Evolutionary conservation across 2,113 vertebrate species (phyloP), one percentile per base, ranked within the genome.

Genomic region (Erinaceus europaeus): DNA sequence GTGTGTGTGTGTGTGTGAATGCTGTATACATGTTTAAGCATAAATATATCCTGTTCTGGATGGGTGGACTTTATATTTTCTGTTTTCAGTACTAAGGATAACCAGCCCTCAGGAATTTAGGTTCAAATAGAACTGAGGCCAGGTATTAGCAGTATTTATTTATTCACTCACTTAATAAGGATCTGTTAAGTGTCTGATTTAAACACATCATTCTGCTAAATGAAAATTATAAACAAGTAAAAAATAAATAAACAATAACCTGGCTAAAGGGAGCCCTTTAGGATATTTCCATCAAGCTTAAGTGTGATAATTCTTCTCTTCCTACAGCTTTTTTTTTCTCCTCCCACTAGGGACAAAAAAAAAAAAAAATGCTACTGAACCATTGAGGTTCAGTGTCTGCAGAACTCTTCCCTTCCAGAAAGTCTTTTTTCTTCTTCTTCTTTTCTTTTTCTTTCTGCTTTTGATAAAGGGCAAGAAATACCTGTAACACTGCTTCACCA

Each of bases 101-200:
- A 67, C 13, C 10, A 84, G 10, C 44, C 32, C 80, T 68, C 44
- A 50, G 86, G 83, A 91, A 92, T 73, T 79, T 68, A 62, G 50
- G 50, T 38, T 65, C 4, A 12, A 81, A 44, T 71, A 50, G 15
- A 15, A 3, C 53, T 72, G 34, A 23, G 46, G 46, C 52, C 50
- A 89, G 5, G 62, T 61, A 42, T 73, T 52, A 75, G 40, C n/a
- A 48, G 52, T 81, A 42, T 92, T 71, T 88, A n/a, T 67, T 91
- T 84, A 53, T 79, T 92, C 55, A 9, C n/a, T 57, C 67, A 69
- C 34, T 73, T 67, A 69, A 27, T 86, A 78, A 61, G 18, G 32
- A 57, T 29, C 34, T 85, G 14, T 34, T 61, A 57, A 77, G 48
- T 55, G 3, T 21, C 36, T 71, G 44, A 44, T 77, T 81, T 75